These are phyloP conservation scores for Polyploca ridens DNA, from an alignment of 2,888 invertebrate species.

Conservation along the genomic window DNA sequence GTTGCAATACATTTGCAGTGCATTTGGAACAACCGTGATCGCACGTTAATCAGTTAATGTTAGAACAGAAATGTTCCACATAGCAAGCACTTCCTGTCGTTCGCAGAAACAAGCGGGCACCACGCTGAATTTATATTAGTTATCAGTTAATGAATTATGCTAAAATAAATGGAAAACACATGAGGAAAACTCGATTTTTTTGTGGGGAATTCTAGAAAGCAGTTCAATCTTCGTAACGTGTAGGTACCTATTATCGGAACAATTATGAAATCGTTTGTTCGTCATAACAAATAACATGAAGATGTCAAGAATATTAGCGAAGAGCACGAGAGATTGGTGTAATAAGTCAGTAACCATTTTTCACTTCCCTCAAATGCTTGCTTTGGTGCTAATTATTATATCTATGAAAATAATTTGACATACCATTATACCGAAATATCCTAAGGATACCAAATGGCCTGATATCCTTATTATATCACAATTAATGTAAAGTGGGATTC, in stretches of 20 bases:
- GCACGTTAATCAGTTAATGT: constrained; percentile 42
- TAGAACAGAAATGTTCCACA: constrained; percentile 38
- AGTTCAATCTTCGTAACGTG: not conserved
- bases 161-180: not conserved
- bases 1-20: constrained; percentile 9
- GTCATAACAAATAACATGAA: not conserved
- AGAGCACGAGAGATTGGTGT: not conserved
- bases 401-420: not conserved
- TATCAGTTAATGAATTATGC: constrained; percentile 6
- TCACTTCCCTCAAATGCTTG: too few species aligned
- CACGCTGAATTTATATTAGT: constrained; percentile 9
- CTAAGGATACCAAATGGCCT: too few species aligned
- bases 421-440: not conserved
- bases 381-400: not conserved
- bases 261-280: too few species aligned
- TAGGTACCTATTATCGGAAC: not conserved
- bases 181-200: not conserved
- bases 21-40: constrained; percentile 13
- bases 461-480: not conserved
- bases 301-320: not conserved
- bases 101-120: constrained; percentile 44
- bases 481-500: not conserved
- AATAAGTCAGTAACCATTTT: too few species aligned
- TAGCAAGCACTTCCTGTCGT: constrained; percentile 55
- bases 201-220: not conserved